Evolutionary conservation across 2,797 vertebrate genomes (phyloP).

Genomic region (Pantherophis alleghaniensis): DNA sequence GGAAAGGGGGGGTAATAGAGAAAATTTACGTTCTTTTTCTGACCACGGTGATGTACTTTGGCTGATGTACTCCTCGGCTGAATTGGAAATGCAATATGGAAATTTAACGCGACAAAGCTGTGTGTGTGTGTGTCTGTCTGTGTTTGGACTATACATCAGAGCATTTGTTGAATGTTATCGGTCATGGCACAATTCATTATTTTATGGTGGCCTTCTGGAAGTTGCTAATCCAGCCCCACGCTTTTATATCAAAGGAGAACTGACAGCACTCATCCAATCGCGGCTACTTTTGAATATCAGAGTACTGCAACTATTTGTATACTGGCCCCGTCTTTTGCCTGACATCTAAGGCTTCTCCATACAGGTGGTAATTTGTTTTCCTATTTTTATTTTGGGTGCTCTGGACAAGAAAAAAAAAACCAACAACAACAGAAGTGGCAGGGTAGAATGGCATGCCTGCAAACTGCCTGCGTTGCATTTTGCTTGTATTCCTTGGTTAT

Average conservation of each 20-base stretch:
- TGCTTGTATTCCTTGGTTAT: conserved; percentile 46
- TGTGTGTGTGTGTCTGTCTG: neutral
- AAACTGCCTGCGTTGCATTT: conserved; percentile 63
- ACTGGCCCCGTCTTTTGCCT: neutral
- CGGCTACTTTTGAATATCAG: conserved; percentile 35
- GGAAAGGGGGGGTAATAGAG: neutral
- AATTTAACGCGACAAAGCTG: conserved; percentile 60
- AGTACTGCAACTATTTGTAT: conserved; percentile 51
- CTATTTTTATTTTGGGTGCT: conserved; percentile 49
- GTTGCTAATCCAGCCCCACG: conserved; percentile 49
- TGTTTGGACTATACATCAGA: conserved; percentile 51
- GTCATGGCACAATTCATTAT: conserved; percentile 62
- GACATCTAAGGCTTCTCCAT: conserved; percentile 23
- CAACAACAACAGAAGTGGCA: conserved; percentile 28
- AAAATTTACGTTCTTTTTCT: conserved; percentile 46
- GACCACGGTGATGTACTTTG: conserved; percentile 38
- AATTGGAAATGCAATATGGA: conserved; percentile 62
- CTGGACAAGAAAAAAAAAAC: neutral
- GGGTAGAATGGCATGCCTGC: conserved; percentile 49
- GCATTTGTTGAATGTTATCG: conserved; percentile 65
- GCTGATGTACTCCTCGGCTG: conserved; percentile 30
- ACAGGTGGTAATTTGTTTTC: conserved; percentile 46
- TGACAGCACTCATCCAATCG: conserved; percentile 34
- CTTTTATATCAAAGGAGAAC: conserved; percentile 15
- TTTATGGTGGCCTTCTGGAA: conserved; percentile 52